Conservation (phyloP, 2,888 invertebrate genomes). For the Cacoxenus indagator region DNA sequence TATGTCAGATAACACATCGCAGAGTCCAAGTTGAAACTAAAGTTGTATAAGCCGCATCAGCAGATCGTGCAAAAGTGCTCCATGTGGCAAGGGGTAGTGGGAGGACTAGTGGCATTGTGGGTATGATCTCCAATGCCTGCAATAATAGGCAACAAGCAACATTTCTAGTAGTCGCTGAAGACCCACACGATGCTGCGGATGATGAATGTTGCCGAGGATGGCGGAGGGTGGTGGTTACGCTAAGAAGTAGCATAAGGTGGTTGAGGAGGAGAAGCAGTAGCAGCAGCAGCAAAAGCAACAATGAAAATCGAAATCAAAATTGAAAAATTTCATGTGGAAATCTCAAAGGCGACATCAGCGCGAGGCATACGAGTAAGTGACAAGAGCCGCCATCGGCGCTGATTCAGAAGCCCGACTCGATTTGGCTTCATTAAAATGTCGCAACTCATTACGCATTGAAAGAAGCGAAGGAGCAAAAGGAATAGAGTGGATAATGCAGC, state of each 20-base stretch:
- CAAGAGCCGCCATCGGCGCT: conserved; percentile 10
- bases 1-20: conserved; percentile 65
- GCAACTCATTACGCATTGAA: conserved; percentile 54
- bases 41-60: background rate
- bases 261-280: background rate
- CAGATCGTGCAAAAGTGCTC: background rate
- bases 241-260: no score
- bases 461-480: no score
- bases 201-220: conserved; percentile 1
- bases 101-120: background rate
- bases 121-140: background rate
- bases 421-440: conserved; percentile 39
- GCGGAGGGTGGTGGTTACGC: no score
- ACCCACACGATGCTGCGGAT: background rate
- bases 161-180: background rate
- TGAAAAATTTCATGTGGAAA: conserved; percentile 48
- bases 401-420: conserved; percentile 8
- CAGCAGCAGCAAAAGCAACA: conserved; percentile 33
- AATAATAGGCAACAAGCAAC: background rate
- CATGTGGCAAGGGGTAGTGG: background rate
- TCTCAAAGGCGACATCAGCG: conserved; percentile 60
- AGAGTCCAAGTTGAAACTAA: background rate
- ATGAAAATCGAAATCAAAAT: conserved; percentile 62
- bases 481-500: no score
- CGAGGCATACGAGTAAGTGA: conserved; percentile 27